Conservation (phyloP, 2,113 vertebrate species). For the Phrynosoma platyrhinos region DNA sequence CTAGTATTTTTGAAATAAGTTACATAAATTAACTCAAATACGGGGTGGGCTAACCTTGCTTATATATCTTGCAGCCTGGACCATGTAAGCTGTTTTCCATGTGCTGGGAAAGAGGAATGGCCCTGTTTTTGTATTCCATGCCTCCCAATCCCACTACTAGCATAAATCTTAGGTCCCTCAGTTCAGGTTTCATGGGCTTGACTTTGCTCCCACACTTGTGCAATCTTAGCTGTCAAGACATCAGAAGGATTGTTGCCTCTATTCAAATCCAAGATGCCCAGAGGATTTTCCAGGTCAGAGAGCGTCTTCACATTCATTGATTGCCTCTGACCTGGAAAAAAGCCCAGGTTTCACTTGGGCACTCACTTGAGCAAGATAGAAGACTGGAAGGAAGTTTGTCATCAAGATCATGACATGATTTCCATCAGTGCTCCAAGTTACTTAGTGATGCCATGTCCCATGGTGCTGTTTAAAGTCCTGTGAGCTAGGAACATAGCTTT, state of each 20-base stretch:
- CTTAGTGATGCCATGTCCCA: background rate
- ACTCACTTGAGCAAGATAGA: background rate
- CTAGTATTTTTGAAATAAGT: background rate
- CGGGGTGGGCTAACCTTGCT: too few species aligned
- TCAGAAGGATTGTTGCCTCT: constrained; percentile 25
- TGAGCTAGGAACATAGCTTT: background rate
- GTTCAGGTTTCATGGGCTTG: background rate
- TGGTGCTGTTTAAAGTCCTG: background rate
- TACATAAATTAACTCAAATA: background rate
- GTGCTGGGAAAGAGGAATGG: background rate
- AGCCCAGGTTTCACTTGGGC: constrained; percentile 11
- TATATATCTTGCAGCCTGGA: background rate
- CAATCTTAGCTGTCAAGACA: background rate
- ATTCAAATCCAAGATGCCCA: constrained; percentile 26
- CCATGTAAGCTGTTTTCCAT: background rate
- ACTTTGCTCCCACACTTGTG: background rate
- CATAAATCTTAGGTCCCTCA: background rate
- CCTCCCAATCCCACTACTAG: too few species aligned
- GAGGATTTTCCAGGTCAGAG: constrained; percentile 32
- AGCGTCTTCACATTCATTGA: background rate
- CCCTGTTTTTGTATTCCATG: too few species aligned
- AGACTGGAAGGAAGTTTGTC: rapidly evolving
- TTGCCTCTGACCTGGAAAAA: constrained; percentile 10
- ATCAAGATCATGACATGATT: background rate
- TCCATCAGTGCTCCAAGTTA: background rate